Evolutionary conservation across 2,888 invertebrate genomes (phyloP).

Genomic region (Lasioglossum calceatum): DNA sequence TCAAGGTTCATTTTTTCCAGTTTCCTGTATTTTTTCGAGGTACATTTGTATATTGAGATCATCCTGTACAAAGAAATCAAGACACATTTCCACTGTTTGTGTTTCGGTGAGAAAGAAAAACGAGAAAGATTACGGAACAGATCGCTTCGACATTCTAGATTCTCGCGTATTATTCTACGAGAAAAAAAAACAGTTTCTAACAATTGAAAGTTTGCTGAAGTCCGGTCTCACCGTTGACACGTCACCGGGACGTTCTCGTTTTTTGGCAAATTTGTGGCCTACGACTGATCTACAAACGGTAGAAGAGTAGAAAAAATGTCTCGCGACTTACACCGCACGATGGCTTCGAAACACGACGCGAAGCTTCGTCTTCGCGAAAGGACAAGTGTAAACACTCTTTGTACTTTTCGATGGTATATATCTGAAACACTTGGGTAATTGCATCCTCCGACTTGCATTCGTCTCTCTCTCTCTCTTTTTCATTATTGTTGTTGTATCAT

Average conservation of each 20-base stretch:
- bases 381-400: conserved; percentile 61
- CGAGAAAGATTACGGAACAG: neutral
- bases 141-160: neutral
- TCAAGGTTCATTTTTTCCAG: neutral
- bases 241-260: conserved; percentile 20
- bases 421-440: conserved; percentile 49
- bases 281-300: conserved; percentile 59
- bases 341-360: conserved; percentile 32
- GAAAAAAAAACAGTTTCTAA: conserved; percentile 19
- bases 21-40: neutral
- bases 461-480: neutral
- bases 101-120: neutral
- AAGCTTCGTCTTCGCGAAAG: conserved; percentile 43
- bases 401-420: conserved; percentile 68
- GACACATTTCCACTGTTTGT: neutral
- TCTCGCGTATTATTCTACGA: neutral
- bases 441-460: conserved; percentile 28
- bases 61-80: conserved; percentile 13
- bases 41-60: conserved; percentile 17
- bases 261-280: conserved; percentile 35
- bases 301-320: conserved; percentile 70
- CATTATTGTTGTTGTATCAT: neutral
- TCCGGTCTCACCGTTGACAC: neutral
- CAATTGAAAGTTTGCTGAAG: neutral
- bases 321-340: conserved; percentile 37